These are phyloP conservation scores for Diaperis boleti DNA, from an alignment of 2,888 invertebrate species.

Conservation along the genomic window DNA sequence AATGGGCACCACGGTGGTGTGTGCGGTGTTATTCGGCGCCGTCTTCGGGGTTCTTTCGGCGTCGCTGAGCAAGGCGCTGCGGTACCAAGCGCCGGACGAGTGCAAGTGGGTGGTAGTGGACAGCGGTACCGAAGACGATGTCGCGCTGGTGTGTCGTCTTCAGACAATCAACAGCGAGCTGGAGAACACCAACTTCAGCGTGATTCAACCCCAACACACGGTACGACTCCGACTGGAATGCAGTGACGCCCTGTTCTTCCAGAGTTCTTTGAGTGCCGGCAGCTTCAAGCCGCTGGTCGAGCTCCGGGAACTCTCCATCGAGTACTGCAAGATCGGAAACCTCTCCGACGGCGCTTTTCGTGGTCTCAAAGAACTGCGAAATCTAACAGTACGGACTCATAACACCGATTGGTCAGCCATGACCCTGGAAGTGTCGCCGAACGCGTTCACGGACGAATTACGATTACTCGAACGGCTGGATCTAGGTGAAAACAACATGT, in stretches of 20 bases:
- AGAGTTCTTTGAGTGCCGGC: slow-evolving; percentile 81
- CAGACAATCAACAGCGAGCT: slow-evolving; percentile 85
- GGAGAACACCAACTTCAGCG: slow-evolving; percentile 86
- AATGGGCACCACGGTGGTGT: slow-evolving; percentile 70
- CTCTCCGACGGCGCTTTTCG: slow-evolving; percentile 86
- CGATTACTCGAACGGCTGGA: slow-evolving; percentile 80
- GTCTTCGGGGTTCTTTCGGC: slow-evolving; percentile 73
- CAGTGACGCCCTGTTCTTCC: slow-evolving; percentile 84
- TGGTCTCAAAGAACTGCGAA: slow-evolving; percentile 81
- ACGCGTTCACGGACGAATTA: slow-evolving; percentile 81
- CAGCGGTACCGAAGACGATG: slow-evolving; percentile 74
- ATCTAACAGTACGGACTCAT: slow-evolving; percentile 84
- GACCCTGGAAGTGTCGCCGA: slow-evolving; percentile 80
- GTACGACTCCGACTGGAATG: slow-evolving; percentile 82
- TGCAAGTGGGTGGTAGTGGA: slow-evolving; percentile 83
- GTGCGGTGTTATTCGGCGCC: slow-evolving; percentile 72
- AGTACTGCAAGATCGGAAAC: slow-evolving; percentile 86
- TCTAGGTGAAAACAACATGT: slow-evolving; percentile 84
- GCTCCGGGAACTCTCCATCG: slow-evolving; percentile 81
- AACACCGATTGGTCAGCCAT: slow-evolving; percentile 88
- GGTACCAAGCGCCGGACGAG: slow-evolving; percentile 85
- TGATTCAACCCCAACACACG: slow-evolving; percentile 85
- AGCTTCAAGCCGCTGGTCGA: slow-evolving; percentile 83
- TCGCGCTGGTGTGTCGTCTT: slow-evolving; percentile 79
- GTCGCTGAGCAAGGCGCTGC: slow-evolving; percentile 72